phyloP scores from a whole-genome alignment of 2,113 vertebrate species.

The Stercorarius parasiticus region DNA sequence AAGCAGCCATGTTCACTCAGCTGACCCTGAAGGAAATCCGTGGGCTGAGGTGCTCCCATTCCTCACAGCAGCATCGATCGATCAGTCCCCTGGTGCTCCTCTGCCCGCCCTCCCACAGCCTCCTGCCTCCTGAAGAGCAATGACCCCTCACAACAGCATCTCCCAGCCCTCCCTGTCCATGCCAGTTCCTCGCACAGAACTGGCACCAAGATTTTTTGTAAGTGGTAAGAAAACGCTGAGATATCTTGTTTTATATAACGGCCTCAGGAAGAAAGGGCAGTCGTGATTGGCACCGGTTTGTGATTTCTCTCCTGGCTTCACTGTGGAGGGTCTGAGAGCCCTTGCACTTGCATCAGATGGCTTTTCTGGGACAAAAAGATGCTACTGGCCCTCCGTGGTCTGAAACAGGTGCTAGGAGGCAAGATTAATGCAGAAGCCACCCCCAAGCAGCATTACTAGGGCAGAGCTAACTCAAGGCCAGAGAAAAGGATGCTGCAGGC shows the following conservation, averaged over 20 bases:
- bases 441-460: not conserved
- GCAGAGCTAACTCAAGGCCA: not conserved
- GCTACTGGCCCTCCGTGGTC: not conserved
- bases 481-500: not conserved
- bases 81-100: not conserved
- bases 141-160: not conserved
- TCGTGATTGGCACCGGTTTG: not conserved
- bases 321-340: not conserved
- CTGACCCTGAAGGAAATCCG: not conserved
- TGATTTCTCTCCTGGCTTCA: not conserved
- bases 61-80: not conserved
- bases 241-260: not conserved
- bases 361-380: not conserved
- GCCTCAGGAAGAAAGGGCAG: not conserved
- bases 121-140: not conserved
- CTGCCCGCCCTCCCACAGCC: rapidly evolving
- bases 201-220: not conserved
- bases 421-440: not conserved
- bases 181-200: not conserved
- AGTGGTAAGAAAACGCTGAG: not conserved
- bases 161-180: not conserved
- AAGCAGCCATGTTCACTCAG: not conserved
- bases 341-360: not conserved
- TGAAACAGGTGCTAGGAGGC: not conserved
- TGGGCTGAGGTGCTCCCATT: not conserved